A percentile compares a stretch with the other conserved stretches of the same genome.
phyloP scores from a whole-genome alignment of 2,797 vertebrate species.

The Prunella strophiata region DNA sequence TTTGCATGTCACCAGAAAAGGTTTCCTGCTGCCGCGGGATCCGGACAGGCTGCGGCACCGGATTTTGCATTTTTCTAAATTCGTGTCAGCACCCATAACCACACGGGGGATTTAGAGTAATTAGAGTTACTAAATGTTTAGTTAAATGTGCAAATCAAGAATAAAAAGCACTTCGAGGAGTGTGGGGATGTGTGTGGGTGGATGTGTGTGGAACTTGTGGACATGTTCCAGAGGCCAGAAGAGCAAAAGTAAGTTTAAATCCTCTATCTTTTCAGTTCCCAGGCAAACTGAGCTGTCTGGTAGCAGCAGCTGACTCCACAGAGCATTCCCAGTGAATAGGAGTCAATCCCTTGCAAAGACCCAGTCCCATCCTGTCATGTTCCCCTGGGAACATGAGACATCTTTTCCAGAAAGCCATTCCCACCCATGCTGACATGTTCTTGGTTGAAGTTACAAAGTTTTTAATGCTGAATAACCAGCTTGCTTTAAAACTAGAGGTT shows the following conservation, averaged over 20 bases:
- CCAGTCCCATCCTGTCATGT: background rate
- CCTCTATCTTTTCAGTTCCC: background rate
- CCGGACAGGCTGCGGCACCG: rapidly evolving
- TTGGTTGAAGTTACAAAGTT: background rate
- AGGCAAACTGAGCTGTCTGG: rapidly evolving
- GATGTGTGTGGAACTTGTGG: no score
- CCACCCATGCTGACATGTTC: rapidly evolving
- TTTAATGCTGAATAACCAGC: background rate
- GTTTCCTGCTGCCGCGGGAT: background rate
- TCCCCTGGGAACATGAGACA: background rate
- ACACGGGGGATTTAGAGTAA: background rate
- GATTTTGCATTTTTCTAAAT: background rate
- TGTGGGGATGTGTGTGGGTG: background rate
- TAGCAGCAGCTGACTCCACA: background rate
- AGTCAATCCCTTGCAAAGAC: background rate
- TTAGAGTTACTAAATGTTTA: background rate
- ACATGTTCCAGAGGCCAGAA: background rate
- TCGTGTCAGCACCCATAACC: background rate
- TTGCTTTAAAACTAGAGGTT: background rate
- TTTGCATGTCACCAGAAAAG: background rate
- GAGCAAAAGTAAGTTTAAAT: background rate
- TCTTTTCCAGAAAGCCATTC: background rate
- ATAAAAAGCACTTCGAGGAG: background rate
- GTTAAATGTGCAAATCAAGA: background rate
- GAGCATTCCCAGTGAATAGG: rapidly evolving